Evolutionary conservation across 2,888 invertebrate species (phyloP).

Genomic region (Phlogophora meticulosa): DNA sequence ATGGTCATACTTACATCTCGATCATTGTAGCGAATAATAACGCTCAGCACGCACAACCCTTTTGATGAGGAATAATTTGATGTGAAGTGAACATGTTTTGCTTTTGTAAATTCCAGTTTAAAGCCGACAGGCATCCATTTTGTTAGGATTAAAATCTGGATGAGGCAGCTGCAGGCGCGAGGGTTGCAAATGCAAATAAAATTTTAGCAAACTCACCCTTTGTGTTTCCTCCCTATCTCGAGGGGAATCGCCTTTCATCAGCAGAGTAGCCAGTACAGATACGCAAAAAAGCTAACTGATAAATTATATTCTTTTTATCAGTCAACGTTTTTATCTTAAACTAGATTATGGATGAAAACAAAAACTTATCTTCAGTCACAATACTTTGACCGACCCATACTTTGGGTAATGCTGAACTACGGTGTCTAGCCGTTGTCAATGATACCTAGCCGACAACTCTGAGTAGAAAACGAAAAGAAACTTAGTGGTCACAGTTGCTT

Average conservation of each 20-base stretch:
- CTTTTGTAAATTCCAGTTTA: conserved; percentile 3
- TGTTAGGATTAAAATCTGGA: conserved; percentile 9
- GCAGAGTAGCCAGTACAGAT: background rate
- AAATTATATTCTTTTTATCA: too few relatives aligned
- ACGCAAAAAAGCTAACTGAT: background rate
- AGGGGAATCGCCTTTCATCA: background rate
- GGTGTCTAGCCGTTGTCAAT: too few relatives aligned
- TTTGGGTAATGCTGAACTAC: too few relatives aligned
- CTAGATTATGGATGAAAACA: too few relatives aligned
- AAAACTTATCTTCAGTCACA: too few relatives aligned
- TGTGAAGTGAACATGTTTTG: background rate
- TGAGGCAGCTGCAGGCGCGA: background rate
- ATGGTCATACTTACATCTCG: conserved; percentile 6
- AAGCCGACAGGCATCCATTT: background rate
- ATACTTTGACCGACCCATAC: too few relatives aligned
- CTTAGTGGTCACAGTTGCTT: too few relatives aligned
- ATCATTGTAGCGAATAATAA: conserved; percentile 7
- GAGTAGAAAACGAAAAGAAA: too few relatives aligned
- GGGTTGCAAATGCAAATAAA: background rate
- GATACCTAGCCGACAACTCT: too few relatives aligned
- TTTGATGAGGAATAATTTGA: background rate
- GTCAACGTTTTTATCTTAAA: too few relatives aligned
- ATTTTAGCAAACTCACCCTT: background rate
- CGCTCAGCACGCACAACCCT: background rate
- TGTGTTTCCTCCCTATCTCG: background rate